Base-by-base conservation (phyloP, 2,888 invertebrate genomes). In the Drosophila vallismaia region DNA sequence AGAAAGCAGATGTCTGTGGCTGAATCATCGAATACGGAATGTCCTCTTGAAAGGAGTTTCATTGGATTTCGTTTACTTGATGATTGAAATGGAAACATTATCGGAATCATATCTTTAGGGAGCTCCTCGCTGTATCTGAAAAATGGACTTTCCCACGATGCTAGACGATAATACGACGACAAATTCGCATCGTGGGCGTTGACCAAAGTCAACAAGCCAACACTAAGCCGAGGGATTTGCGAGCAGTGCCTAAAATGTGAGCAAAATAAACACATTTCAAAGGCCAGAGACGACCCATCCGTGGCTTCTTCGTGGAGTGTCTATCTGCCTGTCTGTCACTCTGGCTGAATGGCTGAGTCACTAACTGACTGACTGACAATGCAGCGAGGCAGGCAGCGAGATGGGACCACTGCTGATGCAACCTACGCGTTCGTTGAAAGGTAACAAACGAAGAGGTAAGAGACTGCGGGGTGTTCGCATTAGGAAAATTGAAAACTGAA, bases 401-500 rank as follows among this genome's bases (percentile, higher is more conserved):
- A 19, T 19, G 19, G 40, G 42, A 44, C 24, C 44, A 76, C 84
- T 67, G 84, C 55, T 83, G 80, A 66, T 77, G 80, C 80, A 86
- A 72, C 86, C 80, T 68, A 86, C 83, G 76, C 69, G 55, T 19
- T 52, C 29, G 45, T 54, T 52, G 44, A 54, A 56, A 67, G 63
- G 33, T 48, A 60, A 40, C 48, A 29, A 45, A 24, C 50, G 48
- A 57, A 14, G 24, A 48, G 73, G 14, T 10, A 28, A 49, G 19
- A 56, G 63, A 56, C 31, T 55, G 67, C 67, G 48, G 56, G 56
- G 50, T 49, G 51, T 53, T 60, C 67, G 55, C 49, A 52, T 58
- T 50, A 29, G 33, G 75, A 73, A 70, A 80, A 84, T 74, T 56
- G 63, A 76, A 80, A 78, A 78, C 62, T 57, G 64, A 56, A 50